A percentile compares a stretch with the other conserved stretches of the same genome.
These are phyloP conservation scores for Acromyrmex echinatior DNA, from an alignment of 1,140 invertebrate species.

Conservation along the genomic window DNA sequence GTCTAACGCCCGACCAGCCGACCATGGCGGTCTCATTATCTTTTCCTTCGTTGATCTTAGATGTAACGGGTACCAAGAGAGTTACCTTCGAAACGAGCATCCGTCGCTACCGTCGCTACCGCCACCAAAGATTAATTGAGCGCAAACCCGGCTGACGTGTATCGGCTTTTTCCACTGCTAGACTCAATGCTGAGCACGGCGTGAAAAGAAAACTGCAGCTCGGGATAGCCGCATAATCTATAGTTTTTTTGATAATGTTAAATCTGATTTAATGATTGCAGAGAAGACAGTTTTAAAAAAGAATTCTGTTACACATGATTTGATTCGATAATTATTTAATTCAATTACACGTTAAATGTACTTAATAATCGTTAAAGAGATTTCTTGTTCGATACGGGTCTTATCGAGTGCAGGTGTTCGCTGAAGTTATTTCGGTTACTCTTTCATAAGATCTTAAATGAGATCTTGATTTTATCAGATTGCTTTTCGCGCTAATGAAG, in stretches of 20 bases:
- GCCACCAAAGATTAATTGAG: slow-evolving; percentile 63
- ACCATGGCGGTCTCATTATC: slow-evolving; percentile 65
- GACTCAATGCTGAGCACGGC: not conserved
- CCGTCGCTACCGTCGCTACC: not conserved
- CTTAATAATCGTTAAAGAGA: not conserved
- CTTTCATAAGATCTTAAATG: not conserved
- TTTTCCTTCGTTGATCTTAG: slow-evolving; percentile 58
- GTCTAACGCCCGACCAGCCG: slow-evolving; percentile 52
- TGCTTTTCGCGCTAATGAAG: no score
- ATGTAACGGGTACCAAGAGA: slow-evolving; percentile 50
- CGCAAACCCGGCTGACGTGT: slow-evolving; percentile 52
- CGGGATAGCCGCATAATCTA: slow-evolving; percentile 3
- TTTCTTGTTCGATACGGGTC: not conserved
- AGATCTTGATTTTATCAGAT: not conserved
- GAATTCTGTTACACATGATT: not conserved
- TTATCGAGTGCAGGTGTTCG: not conserved
- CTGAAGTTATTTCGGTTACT: no score
- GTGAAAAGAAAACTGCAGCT: not conserved
- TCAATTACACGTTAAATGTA: not conserved
- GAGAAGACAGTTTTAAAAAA: not conserved
- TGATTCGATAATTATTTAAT: not conserved
- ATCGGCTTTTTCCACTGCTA: slow-evolving; percentile 36
- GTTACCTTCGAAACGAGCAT: slow-evolving; percentile 48
- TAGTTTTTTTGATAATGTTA: not conserved
- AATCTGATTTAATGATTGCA: not conserved